Evolutionary conservation across 1,140 invertebrate species (phyloP), one percentile per base, ranked within the genome.

Genomic region (Gryon sp.): DNA sequence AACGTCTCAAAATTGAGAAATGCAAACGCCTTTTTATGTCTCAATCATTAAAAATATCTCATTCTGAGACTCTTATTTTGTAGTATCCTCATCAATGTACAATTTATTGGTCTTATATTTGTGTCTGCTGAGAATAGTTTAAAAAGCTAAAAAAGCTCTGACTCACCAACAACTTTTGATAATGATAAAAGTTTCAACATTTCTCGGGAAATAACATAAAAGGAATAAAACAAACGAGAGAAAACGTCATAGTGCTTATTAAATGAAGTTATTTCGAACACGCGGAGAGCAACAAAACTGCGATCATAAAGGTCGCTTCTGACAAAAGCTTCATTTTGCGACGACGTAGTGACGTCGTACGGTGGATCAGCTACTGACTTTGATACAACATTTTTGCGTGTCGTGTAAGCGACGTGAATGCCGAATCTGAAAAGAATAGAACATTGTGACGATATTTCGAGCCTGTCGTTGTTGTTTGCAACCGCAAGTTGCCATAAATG

Each of bases 381-480:
- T 76, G 63, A 53, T 40, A 55, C 59, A 65, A 65, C 63, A 76
- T 76, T 76, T 76, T 69, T 68, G 50, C 63, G 28, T 59, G 34
- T 22, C 41, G 24, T 7, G 52, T 52, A 52, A 43, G 60, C 43
- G 45, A 43, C 24, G 14, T 34, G 19, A 65, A 52, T 45, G 48
- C 38, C 48, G 72, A 76, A 76, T 66, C 40, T 22, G 34, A 43
- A 20, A 76, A 76, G 72, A 76, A 76, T 76, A 34, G 48, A 4
- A 62, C 30, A 75, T 68, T 68, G 62, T 55, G 45, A 52, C 45
- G 34, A 43, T 22, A 14, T 50, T 59, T 65, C 30, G 18, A 66
- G 62, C 30, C 9, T 9, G 15, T 62, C n/a, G 4, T 28, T 60
- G 68, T 69, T 62, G 57, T 75, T 68, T 46, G 45, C 19, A 60